phyloP scores from a whole-genome alignment of 2,888 invertebrate genomes.

The Cyclophora punctaria region DNA sequence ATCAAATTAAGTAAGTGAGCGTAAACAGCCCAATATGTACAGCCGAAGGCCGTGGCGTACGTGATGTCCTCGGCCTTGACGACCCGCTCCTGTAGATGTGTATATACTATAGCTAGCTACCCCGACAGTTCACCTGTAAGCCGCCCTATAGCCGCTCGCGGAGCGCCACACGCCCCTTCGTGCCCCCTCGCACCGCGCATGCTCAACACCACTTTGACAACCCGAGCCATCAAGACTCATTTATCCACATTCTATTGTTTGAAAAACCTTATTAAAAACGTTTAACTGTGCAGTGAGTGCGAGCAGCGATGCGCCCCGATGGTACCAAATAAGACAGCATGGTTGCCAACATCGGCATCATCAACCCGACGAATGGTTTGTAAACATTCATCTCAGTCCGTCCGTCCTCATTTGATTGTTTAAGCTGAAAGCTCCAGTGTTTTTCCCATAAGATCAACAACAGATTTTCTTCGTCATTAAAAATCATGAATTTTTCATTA shows the following conservation, averaged over 20 bases:
- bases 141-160: conserved; percentile 55
- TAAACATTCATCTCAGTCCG: conserved; percentile 30
- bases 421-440: too few species aligned
- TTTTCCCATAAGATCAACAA: too few species aligned
- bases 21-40: too few species aligned
- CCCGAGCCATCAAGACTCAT: conserved; percentile 56
- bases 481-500: too few species aligned
- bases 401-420: too few species aligned
- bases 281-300: conserved; percentile 8
- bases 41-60: conserved; percentile 31
- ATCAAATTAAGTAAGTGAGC: too few species aligned
- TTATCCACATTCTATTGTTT: conserved; percentile 41
- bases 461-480: too few species aligned
- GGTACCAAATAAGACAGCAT: conserved; percentile 43
- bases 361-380: conserved; percentile 58
- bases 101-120: not conserved
- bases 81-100: conserved; percentile 23
- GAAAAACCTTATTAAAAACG: conserved; percentile 7
- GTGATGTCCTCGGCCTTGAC: conserved; percentile 59
- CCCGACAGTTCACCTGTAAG: conserved; percentile 28
- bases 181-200: conserved; percentile 55
- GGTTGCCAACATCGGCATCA: conserved; percentile 63
- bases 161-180: conserved; percentile 55
- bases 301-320: conserved; percentile 31
- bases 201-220: conserved; percentile 49